phyloP scores from a whole-genome alignment of 2,113 vertebrate species.

The Cynopterus brachyotis region DNA sequence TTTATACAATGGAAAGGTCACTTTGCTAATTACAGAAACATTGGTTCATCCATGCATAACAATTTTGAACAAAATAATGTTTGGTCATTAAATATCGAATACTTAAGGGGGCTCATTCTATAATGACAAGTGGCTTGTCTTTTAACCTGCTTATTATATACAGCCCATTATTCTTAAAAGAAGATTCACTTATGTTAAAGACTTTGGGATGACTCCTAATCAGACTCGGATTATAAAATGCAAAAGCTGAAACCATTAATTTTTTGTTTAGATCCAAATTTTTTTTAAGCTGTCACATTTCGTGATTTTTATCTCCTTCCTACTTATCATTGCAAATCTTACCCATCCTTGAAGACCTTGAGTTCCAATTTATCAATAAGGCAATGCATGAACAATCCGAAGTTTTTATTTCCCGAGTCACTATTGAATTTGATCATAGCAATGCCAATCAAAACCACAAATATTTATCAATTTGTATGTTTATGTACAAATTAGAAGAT shows the following conservation, averaged over 20 bases:
- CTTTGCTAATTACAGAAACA: not conserved
- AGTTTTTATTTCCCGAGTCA: not conserved
- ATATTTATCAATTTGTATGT: not conserved
- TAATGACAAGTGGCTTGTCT: not conserved
- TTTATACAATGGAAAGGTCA: not conserved
- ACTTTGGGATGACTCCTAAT: not conserved
- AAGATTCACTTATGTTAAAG: not conserved
- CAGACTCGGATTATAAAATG: constrained; percentile 3
- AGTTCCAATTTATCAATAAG: not conserved
- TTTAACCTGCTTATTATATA: not conserved
- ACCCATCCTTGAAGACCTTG: not conserved
- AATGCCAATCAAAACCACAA: constrained; percentile 9
- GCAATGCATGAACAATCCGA: not conserved
- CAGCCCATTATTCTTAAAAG: not conserved
- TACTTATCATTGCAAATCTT: not conserved
- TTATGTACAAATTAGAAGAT: not conserved
- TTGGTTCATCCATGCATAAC: not conserved
- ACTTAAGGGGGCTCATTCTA: not conserved
- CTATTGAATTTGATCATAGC: not conserved
- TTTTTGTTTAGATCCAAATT: not conserved
- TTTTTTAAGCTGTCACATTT: not conserved
- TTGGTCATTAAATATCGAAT: not conserved
- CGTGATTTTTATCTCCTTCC: not conserved
- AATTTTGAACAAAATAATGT: constrained; percentile 12
- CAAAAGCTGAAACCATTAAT: not conserved